phyloP scores from a whole-genome alignment of 2,113 vertebrate species.

The Cinclus cinclus region DNA sequence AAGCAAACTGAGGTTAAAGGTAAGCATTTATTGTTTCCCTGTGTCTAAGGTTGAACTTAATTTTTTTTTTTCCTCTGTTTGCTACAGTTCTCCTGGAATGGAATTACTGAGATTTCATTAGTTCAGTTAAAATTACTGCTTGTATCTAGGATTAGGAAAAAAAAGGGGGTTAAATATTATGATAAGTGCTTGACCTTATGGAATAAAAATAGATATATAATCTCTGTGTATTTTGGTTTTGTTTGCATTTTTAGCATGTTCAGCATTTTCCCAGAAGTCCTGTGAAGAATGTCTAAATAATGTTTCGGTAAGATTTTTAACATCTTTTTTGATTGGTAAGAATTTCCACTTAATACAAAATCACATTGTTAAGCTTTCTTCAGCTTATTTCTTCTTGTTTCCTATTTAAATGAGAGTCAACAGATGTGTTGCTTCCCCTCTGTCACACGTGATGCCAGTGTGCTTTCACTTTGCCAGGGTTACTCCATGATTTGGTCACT shows the following conservation, averaged over 20 bases:
- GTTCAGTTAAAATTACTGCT: neutral
- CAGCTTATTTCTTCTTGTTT: neutral
- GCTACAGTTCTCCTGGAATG: neutral
- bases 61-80: neutral
- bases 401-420: neutral
- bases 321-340: neutral
- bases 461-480: neutral
- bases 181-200: neutral
- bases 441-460: rapidly evolving
- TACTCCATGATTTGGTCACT: neutral
- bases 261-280: conserved; percentile 38
- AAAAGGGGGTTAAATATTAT: neutral
- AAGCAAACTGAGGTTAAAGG: neutral
- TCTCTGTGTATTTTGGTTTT: neutral
- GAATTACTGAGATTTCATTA: neutral
- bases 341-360: neutral
- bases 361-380: neutral
- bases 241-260: conserved; percentile 24
- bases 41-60: neutral
- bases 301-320: conserved; percentile 56
- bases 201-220: neutral
- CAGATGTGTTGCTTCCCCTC: neutral
- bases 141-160: neutral
- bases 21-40: neutral
- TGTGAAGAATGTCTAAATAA: conserved; percentile 71